These are phyloP conservation scores for Phaethornis superciliosus DNA, from an alignment of 2,113 vertebrate species.

Conservation along the genomic window DNA sequence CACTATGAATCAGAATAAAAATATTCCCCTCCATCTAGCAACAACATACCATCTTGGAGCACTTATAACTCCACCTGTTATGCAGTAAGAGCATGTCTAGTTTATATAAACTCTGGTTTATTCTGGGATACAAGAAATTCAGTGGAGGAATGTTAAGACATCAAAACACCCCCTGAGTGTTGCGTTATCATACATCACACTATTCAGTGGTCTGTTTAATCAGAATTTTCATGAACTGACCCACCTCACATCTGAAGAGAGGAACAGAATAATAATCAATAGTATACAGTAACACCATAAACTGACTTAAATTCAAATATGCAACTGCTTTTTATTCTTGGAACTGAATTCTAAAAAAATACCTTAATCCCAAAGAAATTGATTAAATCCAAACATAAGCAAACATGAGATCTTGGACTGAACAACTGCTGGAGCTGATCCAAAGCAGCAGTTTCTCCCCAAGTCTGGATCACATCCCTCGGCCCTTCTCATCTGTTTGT, in stretches of 20 bases:
- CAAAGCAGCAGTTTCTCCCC: not conserved
- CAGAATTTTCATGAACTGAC: not conserved
- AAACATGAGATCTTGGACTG: not conserved
- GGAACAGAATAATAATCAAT: not conserved
- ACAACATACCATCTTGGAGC: not conserved
- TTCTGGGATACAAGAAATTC: not conserved
- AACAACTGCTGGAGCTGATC: not conserved
- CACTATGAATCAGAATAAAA: not conserved
- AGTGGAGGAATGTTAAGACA: not conserved
- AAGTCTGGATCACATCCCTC: not conserved
- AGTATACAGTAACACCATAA: not conserved
- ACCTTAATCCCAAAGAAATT: not conserved
- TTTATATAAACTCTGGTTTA: not conserved
- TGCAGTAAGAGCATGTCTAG: not conserved
- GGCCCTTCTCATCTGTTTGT: not conserved
- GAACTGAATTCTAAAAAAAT: not conserved
- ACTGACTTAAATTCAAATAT: not conserved
- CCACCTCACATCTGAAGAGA: accelerated
- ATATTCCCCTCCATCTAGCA: not conserved
- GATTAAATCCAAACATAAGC: not conserved
- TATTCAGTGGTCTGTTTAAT: not conserved
- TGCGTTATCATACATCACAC: accelerated
- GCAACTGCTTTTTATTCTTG: not conserved
- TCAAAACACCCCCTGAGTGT: not conserved
- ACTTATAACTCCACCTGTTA: not conserved